Evolutionary conservation across 2,113 vertebrate species (phyloP), one percentile per base, ranked within the genome.

Genomic region (Bucco capensis): DNA sequence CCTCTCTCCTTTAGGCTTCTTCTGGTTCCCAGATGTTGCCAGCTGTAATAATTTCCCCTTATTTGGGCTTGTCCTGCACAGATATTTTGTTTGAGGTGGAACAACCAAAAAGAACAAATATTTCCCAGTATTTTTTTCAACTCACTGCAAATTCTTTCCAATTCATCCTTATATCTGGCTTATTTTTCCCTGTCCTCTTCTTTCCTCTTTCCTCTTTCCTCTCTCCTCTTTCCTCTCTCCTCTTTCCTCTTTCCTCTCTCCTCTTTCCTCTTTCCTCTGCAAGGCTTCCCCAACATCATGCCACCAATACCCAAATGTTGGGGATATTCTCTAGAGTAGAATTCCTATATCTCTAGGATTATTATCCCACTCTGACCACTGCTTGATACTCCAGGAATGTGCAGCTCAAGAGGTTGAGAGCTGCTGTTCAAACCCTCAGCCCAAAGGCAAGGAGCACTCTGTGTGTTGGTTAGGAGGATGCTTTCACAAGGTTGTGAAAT

Each of bases 391-490:
- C 19, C 1, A 1, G 58, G 53, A 37, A 9, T 40, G 46, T 13
- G 24, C 35, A 60, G 4, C 33, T 60, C 0, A 0, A 40, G 66
- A 46, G 31, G 3, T 10, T 84, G 70, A 42, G 61, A 84, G 71
- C 37, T 92, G 67, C 28, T 58, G 12, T 25, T 74, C 0, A 1
- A 70, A 19, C 33, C n/a, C 24, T 6, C 47, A 65, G 2, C 19
- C 46, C 4, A 8, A 35, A 83, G 54, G 28, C 44, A 58, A 69
- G 10, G 30, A 21, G 2, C 2, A 19, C 23, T 40, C 28, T 18
- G 8, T 19, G 31, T 62, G 60, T 4, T 53, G 10, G 37, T 93
- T 23, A 74, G 44, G 53, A 46, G 0, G 9, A 22, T 49, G 33
- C 13, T 42, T 73, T 28, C 58, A 8, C 28, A 18, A 42, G 16